Evolutionary conservation across 1,140 invertebrate genomes (phyloP), one percentile per base, ranked within the genome.

Genomic region (Pogonomyrmex barbatus): DNA sequence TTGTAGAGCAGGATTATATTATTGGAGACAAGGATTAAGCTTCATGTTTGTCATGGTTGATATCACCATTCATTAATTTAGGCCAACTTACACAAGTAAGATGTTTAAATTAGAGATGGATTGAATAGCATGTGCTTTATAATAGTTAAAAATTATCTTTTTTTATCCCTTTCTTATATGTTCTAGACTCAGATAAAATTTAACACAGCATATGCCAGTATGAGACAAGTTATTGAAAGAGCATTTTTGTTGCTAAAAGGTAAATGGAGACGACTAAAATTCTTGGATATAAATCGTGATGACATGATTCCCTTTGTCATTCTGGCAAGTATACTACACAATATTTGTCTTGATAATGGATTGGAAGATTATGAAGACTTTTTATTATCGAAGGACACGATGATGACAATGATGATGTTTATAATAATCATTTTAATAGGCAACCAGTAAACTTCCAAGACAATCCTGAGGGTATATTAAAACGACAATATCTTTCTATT

Each of bases 11-110:
- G 14, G 54, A 87, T 24, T 87, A 71, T 17, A 82, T 87, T 0
- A 68, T 87, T 65, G 85, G 85, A 45, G 85, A 87, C 42, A 86
- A 86, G 56, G 77, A 68, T 54, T 81, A 87, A 24, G 24, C 24
- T 81, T 68, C 85, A 39, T 68, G 54, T 33, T 17, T 63, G 17
- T 36, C 56, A 52, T 87, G 77, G 85, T 87, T 77, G 9, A 87
- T 87, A 52, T n/a, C 76, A 75, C 85, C 77, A n/a, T 87, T 73
- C 12, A 56, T 75, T 58, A 63, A 87, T 60, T 71, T 68, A 2
- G 39, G 65, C 10, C 65, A 68, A 68, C 65, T 68, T n/a, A 68
- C 65, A 68, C 9, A 68, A 30, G 39, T 68, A 68, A 42, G 42
- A 68, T 5, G 47, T 68, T 47, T 4, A 68, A 68, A 68, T 65